These are phyloP conservation scores for Cetoscarus ocellatus DNA, from an alignment of 2,797 vertebrate species.

Conservation along the genomic window DNA sequence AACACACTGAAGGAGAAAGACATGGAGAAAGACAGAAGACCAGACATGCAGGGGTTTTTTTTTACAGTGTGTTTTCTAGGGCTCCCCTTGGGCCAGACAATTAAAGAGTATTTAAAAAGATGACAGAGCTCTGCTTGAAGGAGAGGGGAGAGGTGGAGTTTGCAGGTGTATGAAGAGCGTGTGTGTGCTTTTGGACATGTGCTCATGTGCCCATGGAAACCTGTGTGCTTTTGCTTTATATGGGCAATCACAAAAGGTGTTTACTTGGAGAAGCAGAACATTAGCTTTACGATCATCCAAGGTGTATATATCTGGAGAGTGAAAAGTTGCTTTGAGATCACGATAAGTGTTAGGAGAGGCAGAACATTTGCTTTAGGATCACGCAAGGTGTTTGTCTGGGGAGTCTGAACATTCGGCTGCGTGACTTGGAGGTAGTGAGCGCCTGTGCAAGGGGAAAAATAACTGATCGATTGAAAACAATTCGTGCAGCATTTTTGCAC, in stretches of 20 bases:
- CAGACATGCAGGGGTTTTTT: conserved; percentile 68
- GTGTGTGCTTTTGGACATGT: conserved; percentile 32
- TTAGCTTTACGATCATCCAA: too few relatives aligned
- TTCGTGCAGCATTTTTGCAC: conserved; percentile 35
- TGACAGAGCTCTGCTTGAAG: conserved; percentile 62
- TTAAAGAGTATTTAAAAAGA: conserved; percentile 80
- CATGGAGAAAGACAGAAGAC: conserved; percentile 54
- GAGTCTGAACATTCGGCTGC: conserved; percentile 7
- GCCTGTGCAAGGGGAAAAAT: neutral
- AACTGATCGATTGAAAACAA: conserved; percentile 25
- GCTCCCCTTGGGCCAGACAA: conserved; percentile 68
- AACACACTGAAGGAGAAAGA: conserved; percentile 4
- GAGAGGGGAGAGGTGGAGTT: conserved; percentile 48
- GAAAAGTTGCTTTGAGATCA: too few relatives aligned
- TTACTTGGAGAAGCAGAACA: too few relatives aligned
- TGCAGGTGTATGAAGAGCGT: conserved; percentile 68
- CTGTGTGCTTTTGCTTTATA: neutral
- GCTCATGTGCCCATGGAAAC: conserved; percentile 24
- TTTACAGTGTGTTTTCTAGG: conserved; percentile 65
- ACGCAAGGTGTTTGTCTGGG: conserved; percentile 31
- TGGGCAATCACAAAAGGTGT: conserved; percentile 33
- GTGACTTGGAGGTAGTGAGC: conserved; percentile 5
- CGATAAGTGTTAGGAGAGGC: too few relatives aligned
- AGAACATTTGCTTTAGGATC: conserved; percentile 3
- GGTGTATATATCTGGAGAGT: too few relatives aligned